A percentile compares a stretch with the other conserved stretches of the same genome.
These are phyloP conservation scores for Ischnura elegans DNA, from an alignment of 2,888 invertebrate genomes.

Conservation along the genomic window DNA sequence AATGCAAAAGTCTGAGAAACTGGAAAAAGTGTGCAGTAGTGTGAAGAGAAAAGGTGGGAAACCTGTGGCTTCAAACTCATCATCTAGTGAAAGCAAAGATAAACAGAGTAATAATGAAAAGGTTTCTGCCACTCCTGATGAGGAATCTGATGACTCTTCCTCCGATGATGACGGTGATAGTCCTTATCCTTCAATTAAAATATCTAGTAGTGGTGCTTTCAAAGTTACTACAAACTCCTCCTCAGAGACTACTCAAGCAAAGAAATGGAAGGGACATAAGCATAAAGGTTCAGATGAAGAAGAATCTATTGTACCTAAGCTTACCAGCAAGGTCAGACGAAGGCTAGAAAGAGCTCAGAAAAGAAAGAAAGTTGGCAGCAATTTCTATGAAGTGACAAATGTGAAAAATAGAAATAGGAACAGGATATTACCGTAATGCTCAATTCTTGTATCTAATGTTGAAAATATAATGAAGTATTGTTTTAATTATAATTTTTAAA, in stretches of 20 bases:
- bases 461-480: not conserved
- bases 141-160: slow-evolving; percentile 83
- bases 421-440: slow-evolving; percentile 78
- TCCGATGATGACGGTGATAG: slow-evolving; percentile 84
- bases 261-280: slow-evolving; percentile 78
- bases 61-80: not conserved
- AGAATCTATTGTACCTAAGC: slow-evolving; percentile 76
- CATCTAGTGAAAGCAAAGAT: not conserved
- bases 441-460: not conserved
- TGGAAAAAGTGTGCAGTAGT: not conserved
- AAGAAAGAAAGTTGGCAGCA: slow-evolving; percentile 91
- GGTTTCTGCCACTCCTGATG: slow-evolving; percentile 75
- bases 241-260: not conserved
- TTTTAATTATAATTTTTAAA: too few species aligned
- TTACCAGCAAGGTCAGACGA: slow-evolving; percentile 89
- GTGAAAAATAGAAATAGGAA: slow-evolving; percentile 92
- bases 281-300: slow-evolving; percentile 78
- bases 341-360: slow-evolving; percentile 87
- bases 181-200: slow-evolving; percentile 72
- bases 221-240: slow-evolving; percentile 38
- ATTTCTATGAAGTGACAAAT: slow-evolving; percentile 93
- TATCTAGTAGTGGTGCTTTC: slow-evolving; percentile 55
- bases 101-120: slow-evolving; percentile 74
- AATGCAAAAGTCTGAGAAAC: not conserved
- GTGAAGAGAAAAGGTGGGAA: not conserved